Evolutionary conservation across 2,888 invertebrate species (phyloP).

Genomic region (Conomelus anceps): DNA sequence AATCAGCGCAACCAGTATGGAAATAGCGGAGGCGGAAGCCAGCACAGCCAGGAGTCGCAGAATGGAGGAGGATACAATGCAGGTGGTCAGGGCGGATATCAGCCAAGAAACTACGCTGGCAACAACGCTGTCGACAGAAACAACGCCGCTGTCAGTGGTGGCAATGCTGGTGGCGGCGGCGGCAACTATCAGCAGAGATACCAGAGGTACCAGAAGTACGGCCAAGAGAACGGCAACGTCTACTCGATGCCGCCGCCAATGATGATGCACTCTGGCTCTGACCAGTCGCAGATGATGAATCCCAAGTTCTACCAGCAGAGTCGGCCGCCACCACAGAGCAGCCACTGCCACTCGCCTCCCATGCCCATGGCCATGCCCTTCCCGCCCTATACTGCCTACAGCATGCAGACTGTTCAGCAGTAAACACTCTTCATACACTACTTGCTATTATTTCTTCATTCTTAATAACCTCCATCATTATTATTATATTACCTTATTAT

Average conservation of each 20-base stretch:
- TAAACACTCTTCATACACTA: slow-evolving; percentile 46
- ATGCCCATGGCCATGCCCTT: slow-evolving; percentile 29
- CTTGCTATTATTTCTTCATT: no score
- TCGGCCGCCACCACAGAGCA: slow-evolving; percentile 48
- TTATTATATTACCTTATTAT: neutral
- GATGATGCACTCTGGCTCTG: slow-evolving; percentile 33
- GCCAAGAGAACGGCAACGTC: slow-evolving; percentile 9
- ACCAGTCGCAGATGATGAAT: slow-evolving; percentile 52
- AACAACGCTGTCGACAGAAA: slow-evolving; percentile 20
- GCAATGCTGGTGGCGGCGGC: no score
- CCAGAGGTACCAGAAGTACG: slow-evolving; percentile 32
- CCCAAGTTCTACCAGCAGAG: slow-evolving; percentile 70
- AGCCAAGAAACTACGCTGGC: slow-evolving; percentile 17
- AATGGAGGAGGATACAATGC: slow-evolving; percentile 1
- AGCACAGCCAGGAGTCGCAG: neutral
- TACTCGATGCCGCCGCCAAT: slow-evolving; percentile 23
- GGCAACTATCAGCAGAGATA: slow-evolving; percentile 35
- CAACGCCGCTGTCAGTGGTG: no score
- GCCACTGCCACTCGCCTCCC: slow-evolving; percentile 48
- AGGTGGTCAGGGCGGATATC: slow-evolving; percentile 25
- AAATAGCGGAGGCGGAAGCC: slow-evolving; percentile 7
- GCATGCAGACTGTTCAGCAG: slow-evolving; percentile 55
- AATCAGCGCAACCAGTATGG: slow-evolving; percentile 21
- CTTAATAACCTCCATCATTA: slow-evolving; percentile 11
- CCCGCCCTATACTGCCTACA: slow-evolving; percentile 28